A percentile compares a stretch with the other conserved stretches of the same genome.
These are phyloP conservation scores for Anguilla anguilla DNA, from an alignment of 2,797 vertebrate species.

Conservation along the genomic window DNA sequence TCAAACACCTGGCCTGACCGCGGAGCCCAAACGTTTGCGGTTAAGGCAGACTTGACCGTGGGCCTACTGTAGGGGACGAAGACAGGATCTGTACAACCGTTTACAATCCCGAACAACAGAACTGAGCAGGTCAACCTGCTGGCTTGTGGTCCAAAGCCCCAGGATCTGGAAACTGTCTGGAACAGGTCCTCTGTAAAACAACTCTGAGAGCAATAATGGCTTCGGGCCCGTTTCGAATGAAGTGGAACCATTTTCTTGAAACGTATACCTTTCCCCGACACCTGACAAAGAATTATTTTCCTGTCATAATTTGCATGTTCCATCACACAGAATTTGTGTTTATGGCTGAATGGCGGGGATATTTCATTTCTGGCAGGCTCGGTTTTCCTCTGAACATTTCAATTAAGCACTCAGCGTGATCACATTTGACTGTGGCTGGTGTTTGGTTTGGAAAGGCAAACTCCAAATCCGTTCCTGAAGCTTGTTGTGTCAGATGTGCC, in stretches of 20 bases:
- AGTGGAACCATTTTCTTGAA: conserved; percentile 53
- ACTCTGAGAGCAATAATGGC: conserved; percentile 59
- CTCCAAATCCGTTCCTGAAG: conserved; percentile 65
- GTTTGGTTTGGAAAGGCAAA: conserved; percentile 64
- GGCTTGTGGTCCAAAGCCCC: conserved; percentile 49
- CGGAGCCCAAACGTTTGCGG: background rate
- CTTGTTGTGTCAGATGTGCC: conserved; percentile 63
- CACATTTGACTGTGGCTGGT: conserved; percentile 58
- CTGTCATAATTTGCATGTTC: conserved; percentile 36
- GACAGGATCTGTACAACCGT: conserved; percentile 62
- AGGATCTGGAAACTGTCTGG: conserved; percentile 64
- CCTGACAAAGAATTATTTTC: conserved; percentile 49
- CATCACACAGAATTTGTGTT: conserved; percentile 59
- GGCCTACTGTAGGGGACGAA: conserved; percentile 52
- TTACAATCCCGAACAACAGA: conserved; percentile 48
- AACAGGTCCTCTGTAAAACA: conserved; percentile 55
- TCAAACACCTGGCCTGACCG: conserved; percentile 35
- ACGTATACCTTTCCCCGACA: conserved; percentile 42
- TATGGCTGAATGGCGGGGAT: conserved; percentile 55
- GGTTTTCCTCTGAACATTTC: conserved; percentile 61
- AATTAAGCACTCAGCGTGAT: conserved; percentile 58
- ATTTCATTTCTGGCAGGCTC: conserved; percentile 51
- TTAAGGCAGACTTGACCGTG: conserved; percentile 19
- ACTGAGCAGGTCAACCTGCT: conserved; percentile 22
- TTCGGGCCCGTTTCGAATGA: conserved; percentile 61